These are phyloP conservation scores for Ramazzottius varieornatus DNA, from an alignment of 2,888 invertebrate species.

Conservation along the genomic window DNA sequence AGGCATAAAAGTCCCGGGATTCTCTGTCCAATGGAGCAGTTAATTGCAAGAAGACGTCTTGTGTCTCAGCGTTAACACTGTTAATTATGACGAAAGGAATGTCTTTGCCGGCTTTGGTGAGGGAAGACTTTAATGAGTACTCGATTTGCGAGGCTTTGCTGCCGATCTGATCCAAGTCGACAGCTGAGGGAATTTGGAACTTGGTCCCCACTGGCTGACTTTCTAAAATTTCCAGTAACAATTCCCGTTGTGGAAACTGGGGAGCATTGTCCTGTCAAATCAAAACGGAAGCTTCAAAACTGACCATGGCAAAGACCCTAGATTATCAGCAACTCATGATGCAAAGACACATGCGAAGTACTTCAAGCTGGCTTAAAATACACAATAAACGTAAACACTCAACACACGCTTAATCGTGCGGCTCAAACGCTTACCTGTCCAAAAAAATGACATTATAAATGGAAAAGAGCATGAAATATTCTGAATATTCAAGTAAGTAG, in stretches of 20 bases:
- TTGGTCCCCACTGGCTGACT: not conserved
- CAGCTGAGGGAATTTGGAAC: not conserved
- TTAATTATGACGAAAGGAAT: constrained; percentile 4
- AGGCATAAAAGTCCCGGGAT: not conserved
- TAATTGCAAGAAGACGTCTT: not conserved
- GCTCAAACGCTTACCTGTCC: too few species aligned
- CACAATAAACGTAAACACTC: too few species aligned
- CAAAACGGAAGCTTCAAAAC: too few species aligned
- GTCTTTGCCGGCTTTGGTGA: not conserved
- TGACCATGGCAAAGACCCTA: too few species aligned
- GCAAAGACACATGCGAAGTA: too few species aligned
- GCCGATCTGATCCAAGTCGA: not conserved
- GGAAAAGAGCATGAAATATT: too few species aligned
- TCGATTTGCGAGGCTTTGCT: not conserved
- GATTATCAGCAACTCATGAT: too few species aligned
- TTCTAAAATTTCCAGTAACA: not conserved
- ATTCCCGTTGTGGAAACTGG: not conserved
- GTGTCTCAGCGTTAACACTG: not conserved
- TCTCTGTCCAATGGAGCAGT: not conserved
- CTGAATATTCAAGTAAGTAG: too few species aligned
- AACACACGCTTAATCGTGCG: too few species aligned
- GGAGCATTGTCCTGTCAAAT: constrained; percentile 4
- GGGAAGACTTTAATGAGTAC: not conserved
- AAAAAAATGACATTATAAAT: too few species aligned
- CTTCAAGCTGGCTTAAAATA: too few species aligned